Percentiles rank a stretch among this genome's conserved stretches.
These are phyloP conservation scores for Cephus sareptanus DNA, from an alignment of 2,888 invertebrate genomes.

Conservation along the genomic window DNA sequence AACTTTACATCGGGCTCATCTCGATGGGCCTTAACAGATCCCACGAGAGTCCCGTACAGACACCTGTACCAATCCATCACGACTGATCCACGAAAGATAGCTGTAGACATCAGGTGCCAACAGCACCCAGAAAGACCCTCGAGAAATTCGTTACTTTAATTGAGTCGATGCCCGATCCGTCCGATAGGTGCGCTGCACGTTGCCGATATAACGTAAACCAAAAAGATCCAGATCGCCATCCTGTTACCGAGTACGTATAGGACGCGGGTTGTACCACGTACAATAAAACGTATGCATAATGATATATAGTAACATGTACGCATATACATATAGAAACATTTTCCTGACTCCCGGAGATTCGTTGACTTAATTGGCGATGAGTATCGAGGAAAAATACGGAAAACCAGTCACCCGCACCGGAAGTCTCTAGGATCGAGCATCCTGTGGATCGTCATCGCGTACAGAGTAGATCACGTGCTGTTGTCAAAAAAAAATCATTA, in stretches of 20 bases:
- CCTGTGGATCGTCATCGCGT: not conserved
- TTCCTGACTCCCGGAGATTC: not conserved
- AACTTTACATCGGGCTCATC: not conserved
- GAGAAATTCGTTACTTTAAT: not conserved
- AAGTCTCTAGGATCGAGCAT: not conserved
- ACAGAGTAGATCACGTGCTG: not conserved
- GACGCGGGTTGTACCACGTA: not conserved
- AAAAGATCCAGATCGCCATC: not conserved
- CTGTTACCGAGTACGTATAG: not conserved
- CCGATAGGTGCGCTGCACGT: not conserved
- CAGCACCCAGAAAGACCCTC: not conserved
- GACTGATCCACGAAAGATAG: conserved; percentile 50
- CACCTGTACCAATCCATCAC: conserved; percentile 59
- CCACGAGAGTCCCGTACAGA: conserved; percentile 29
- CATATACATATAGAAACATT: not conserved
- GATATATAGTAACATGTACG: not conserved
- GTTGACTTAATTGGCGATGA: not conserved
- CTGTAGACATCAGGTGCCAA: conserved; percentile 35
- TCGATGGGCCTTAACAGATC: not conserved
- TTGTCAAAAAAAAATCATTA: not conserved
- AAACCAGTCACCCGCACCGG: not conserved
- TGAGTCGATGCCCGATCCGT: not conserved
- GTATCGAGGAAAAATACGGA: not conserved
- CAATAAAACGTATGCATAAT: not conserved
- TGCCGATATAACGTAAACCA: not conserved